Percentiles rank a stretch among this genome's conserved stretches.
Conservation (phyloP, 2,113 vertebrate species). For the Podilymbus podiceps region DNA sequence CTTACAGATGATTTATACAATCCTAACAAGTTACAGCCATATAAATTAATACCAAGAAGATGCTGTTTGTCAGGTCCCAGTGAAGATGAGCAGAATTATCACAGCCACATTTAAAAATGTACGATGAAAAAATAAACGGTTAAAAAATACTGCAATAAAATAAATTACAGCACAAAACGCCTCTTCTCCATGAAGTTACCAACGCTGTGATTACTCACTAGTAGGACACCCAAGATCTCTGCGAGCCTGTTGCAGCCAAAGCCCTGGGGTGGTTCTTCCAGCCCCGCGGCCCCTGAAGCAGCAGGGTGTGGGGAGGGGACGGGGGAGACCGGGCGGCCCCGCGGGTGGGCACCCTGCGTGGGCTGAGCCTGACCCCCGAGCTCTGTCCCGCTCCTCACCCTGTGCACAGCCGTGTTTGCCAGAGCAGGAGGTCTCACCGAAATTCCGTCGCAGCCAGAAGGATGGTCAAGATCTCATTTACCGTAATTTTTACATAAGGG, state of each 20-base stretch:
- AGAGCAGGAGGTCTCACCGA: fast-evolving
- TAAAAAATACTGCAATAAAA: not conserved
- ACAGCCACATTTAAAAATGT: not conserved
- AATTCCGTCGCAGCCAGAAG: not conserved
- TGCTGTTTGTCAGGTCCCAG: not conserved
- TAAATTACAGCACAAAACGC: not conserved
- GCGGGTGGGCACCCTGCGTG: not conserved
- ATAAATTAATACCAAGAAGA: not conserved
- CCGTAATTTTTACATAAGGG: not conserved
- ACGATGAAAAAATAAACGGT: fast-evolving
- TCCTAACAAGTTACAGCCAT: not conserved
- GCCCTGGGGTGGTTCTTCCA: fast-evolving
- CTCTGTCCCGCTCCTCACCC: not conserved
- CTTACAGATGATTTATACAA: not conserved
- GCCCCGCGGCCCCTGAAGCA: not conserved
- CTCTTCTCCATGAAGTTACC: not conserved
- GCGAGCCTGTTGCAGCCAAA: not conserved
- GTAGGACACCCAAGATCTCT: not conserved
- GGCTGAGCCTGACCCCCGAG: not conserved
- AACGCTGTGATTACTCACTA: not conserved
- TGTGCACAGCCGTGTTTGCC: fast-evolving
- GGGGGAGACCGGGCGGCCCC: not conserved
- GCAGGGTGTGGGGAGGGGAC: not conserved
- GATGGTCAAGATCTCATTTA: not conserved
- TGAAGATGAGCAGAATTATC: not conserved